A percentile compares a stretch with the other conserved stretches of the same genome.
These are phyloP conservation scores for Hydrozoanthus gracilis DNA, from an alignment of 92 coral and sea anemone genomes.

Conservation along the genomic window DNA sequence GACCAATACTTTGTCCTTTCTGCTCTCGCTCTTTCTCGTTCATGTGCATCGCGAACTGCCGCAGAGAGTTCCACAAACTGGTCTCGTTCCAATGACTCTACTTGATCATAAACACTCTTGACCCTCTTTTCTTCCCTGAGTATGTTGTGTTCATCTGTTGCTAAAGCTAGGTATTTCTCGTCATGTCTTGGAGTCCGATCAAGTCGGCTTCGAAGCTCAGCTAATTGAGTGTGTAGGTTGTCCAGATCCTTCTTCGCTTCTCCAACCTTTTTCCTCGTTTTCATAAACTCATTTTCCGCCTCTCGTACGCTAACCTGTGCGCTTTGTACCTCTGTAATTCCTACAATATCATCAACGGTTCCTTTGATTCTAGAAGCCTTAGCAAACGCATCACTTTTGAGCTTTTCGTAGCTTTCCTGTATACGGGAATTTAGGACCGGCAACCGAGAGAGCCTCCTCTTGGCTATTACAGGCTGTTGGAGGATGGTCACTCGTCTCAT, in stretches of 20 bases:
- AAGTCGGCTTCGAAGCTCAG: conserved; percentile 82
- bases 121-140: conserved; percentile 85
- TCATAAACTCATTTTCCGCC: conserved; percentile 90
- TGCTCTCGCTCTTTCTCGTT: conserved; percentile 92
- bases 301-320: conserved; percentile 85
- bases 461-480: background rate
- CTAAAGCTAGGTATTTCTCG: conserved; percentile 88
- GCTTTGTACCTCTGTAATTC: conserved; percentile 88
- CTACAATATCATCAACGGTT: conserved; percentile 83
- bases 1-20: conserved; percentile 99
- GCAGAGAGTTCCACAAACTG: conserved; percentile 89
- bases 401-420: conserved; percentile 6
- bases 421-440: background rate
- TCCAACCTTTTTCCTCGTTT: conserved; percentile 73
- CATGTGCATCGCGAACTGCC: conserved; percentile 91
- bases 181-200: conserved; percentile 96
- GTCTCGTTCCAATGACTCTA: conserved; percentile 86
- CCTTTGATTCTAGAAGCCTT: conserved; percentile 61
- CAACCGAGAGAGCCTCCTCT: background rate
- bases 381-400: conserved; percentile 41
- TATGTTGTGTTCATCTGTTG: conserved; percentile 92
- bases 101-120: conserved; percentile 69
- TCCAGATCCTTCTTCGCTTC: conserved; percentile 68
- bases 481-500: conserved; percentile 7
- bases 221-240: conserved; percentile 70